Evolutionary conservation across 2,888 invertebrate genomes (phyloP).

Genomic region (Diabrotica balteata): DNA sequence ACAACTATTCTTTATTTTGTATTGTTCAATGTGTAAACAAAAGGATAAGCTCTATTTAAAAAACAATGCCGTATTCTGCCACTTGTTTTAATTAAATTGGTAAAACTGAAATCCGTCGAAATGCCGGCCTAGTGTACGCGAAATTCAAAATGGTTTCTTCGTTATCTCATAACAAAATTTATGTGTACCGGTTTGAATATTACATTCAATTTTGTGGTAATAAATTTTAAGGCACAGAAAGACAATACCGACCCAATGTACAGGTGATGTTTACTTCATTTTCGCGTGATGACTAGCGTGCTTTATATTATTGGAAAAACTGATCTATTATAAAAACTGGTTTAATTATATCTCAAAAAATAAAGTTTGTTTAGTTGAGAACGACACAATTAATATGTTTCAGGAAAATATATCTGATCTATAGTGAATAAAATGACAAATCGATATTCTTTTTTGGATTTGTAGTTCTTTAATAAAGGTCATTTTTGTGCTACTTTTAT

Average conservation of each 20-base stretch:
- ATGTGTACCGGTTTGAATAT: constrained; percentile 27
- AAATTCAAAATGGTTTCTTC: constrained; percentile 22
- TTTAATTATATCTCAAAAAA: constrained; percentile 1
- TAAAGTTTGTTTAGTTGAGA: neutral
- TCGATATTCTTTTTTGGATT: too few relatives aligned
- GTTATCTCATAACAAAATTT: constrained; percentile 26
- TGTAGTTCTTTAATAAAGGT: too few relatives aligned
- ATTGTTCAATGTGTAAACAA: too few relatives aligned
- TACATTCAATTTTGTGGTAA: constrained; percentile 26
- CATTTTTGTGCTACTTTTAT: too few relatives aligned
- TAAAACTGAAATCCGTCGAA: constrained; percentile 6
- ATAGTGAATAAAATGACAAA: too few relatives aligned
- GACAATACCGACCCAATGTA: constrained; percentile 14
- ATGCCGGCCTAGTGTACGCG: constrained; percentile 13
- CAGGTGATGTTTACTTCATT: constrained; percentile 20
- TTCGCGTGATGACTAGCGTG: constrained; percentile 1
- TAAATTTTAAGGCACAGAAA: constrained; percentile 20
- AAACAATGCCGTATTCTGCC: too few relatives aligned
- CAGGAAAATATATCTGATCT: too few relatives aligned
- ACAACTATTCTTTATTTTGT: too few relatives aligned
- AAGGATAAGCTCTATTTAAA: too few relatives aligned
- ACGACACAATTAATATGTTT: neutral
- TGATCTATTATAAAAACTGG: constrained; percentile 5
- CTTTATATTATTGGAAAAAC: neutral
- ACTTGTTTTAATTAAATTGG: neutral